A percentile compares a stretch with the other conserved stretches of the same genome.
These are phyloP conservation scores for Epinephelus coioides DNA, from an alignment of 2,797 vertebrate species.

Conservation along the genomic window DNA sequence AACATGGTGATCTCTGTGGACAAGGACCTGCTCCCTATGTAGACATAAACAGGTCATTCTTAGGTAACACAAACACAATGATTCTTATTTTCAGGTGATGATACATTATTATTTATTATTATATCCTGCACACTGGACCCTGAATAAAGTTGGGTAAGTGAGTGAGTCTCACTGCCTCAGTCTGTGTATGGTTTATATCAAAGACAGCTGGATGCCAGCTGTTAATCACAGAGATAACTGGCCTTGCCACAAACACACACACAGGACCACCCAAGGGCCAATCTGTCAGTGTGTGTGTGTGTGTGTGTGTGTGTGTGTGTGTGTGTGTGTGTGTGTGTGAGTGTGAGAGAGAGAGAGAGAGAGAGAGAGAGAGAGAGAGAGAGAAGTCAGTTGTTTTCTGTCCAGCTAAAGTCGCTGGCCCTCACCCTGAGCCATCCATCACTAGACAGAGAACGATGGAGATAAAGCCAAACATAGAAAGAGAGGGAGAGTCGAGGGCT, in stretches of 20 bases:
- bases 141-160: background rate
- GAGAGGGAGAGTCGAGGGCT: conserved; percentile 45
- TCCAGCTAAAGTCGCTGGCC: conserved; percentile 72
- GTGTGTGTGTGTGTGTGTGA: no score
- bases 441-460: conserved; percentile 45
- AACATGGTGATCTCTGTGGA: no score
- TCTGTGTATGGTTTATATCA: conserved; percentile 51
- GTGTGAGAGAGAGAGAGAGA: no score
- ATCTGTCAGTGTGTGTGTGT: conserved; percentile 8
- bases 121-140: no score
- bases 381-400: conserved; percentile 70
- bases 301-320: conserved; percentile 14
- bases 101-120: no score
- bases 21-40: no score
- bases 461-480: conserved; percentile 17
- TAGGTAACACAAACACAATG: no score
- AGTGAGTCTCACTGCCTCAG: conserved; percentile 4
- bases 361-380: conserved; percentile 14
- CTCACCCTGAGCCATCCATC: conserved; percentile 75
- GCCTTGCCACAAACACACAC: conserved; percentile 45
- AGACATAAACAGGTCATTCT: no score
- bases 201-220: conserved; percentile 65
- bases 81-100: no score
- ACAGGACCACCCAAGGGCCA: conserved; percentile 61
- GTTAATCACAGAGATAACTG: conserved; percentile 74